These are phyloP conservation scores for Hippocampus abdominalis DNA, from an alignment of 2,113 vertebrate genomes.

Conservation along the genomic window DNA sequence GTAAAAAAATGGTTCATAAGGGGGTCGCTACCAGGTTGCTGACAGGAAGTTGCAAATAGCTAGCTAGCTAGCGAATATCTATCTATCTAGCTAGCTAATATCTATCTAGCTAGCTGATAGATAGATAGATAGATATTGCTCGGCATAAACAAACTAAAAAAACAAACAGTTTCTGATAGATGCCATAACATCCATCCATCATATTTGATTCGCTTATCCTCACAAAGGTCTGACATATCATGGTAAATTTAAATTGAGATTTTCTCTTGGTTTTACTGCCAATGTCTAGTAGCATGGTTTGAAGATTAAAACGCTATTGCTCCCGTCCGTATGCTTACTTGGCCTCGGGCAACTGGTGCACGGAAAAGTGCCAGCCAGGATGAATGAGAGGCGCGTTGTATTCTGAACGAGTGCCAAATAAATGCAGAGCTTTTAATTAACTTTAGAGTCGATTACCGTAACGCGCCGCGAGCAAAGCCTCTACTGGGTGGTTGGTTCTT, in stretches of 20 bases:
- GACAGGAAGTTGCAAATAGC: too few relatives aligned
- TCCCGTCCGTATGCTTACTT: not conserved
- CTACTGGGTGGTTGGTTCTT: not conserved
- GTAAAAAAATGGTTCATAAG: too few relatives aligned
- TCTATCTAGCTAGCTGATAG: too few relatives aligned
- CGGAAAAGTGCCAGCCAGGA: not conserved
- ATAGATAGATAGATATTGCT: too few relatives aligned
- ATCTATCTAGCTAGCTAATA: too few relatives aligned
- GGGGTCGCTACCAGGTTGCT: too few relatives aligned
- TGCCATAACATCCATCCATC: too few relatives aligned
- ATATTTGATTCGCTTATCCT: too few relatives aligned
- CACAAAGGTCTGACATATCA: too few relatives aligned
- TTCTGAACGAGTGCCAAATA: not conserved
- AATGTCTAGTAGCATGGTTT: not conserved
- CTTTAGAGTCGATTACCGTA: conserved; percentile 3
- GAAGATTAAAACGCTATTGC: not conserved
- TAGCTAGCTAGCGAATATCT: too few relatives aligned
- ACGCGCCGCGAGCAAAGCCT: conserved; percentile 4
- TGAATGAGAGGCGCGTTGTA: not conserved
- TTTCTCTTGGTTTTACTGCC: not conserved
- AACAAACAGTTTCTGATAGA: too few relatives aligned
- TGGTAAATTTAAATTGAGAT: not conserved
- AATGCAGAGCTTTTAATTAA: conserved; percentile 14
- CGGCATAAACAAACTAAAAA: too few relatives aligned
- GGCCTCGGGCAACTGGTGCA: not conserved